Evolutionary conservation across 2,113 vertebrate species (phyloP).

Genomic region (Psittacula cyanocephala): DNA sequence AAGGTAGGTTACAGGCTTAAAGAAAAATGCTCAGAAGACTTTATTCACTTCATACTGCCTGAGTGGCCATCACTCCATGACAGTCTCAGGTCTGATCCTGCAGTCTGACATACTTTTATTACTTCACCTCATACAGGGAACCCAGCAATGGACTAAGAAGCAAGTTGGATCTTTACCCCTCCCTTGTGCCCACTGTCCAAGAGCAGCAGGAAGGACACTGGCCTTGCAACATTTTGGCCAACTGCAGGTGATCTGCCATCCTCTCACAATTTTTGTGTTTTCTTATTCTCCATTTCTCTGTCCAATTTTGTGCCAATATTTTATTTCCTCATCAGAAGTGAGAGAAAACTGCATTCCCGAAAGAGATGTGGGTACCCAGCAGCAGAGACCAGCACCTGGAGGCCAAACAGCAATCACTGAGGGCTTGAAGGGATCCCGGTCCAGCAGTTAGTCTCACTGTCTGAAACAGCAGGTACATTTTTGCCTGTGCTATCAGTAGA

Average conservation of each 20-base stretch:
- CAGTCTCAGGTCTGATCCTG: not conserved
- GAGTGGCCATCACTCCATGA: not conserved
- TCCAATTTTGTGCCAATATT: not conserved
- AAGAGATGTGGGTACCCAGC: not conserved
- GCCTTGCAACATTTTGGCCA: not conserved
- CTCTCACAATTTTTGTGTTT: not conserved
- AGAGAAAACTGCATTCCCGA: not conserved
- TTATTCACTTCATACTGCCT: not conserved
- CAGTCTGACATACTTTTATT: not conserved
- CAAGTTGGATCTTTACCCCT: not conserved
- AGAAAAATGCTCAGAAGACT: not conserved
- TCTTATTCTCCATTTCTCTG: not conserved
- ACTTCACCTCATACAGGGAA: not conserved
- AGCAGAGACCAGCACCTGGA: not conserved
- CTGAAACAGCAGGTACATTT: not conserved
- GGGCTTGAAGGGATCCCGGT: not conserved
- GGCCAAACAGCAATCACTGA: not conserved
- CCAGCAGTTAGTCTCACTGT: not conserved
- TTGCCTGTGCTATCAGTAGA: not conserved
- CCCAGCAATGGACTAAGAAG: accelerated
- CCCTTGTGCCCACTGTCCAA: accelerated
- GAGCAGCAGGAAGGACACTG: not conserved
- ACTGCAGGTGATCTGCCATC: not conserved
- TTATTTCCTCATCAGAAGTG: not conserved
- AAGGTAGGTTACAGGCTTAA: not conserved